Conservation (phyloP, 2,113 vertebrate species). For the Ancistrus triradiatus region DNA sequence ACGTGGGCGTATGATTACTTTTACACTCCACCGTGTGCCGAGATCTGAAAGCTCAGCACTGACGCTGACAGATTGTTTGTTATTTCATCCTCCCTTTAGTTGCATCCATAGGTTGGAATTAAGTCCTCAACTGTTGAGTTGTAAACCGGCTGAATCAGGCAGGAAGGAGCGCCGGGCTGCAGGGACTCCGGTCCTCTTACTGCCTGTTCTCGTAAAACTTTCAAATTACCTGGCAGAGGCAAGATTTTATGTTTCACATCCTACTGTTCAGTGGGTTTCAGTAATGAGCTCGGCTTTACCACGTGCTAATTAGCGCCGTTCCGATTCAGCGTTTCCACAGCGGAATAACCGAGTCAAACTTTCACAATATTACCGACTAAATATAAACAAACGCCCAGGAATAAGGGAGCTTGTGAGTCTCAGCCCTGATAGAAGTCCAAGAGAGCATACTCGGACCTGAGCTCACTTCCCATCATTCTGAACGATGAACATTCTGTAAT, state of each 20-base stretch:
- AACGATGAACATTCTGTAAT: too few relatives aligned
- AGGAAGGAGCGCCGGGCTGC: slow-evolving; percentile 11
- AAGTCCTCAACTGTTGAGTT: slow-evolving; percentile 24
- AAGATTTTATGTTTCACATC: slow-evolving; percentile 28
- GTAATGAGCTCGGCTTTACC: slow-evolving; percentile 17
- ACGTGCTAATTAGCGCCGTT: slow-evolving; percentile 13
- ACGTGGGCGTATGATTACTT: slow-evolving; percentile 28
- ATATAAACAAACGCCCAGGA: too few relatives aligned
- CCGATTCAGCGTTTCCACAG: too few relatives aligned
- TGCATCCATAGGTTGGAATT: slow-evolving; percentile 24
- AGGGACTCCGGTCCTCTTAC: slow-evolving; percentile 25
- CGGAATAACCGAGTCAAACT: too few relatives aligned
- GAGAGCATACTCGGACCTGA: too few relatives aligned
- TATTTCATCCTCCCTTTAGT: slow-evolving; percentile 29
- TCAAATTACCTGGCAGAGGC: slow-evolving; percentile 30
- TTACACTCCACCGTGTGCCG: slow-evolving; percentile 19
- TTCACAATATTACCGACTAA: too few relatives aligned
- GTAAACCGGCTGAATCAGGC: slow-evolving; percentile 36
- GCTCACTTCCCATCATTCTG: too few relatives aligned
- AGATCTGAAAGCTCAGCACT: not conserved
- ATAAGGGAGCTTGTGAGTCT: too few relatives aligned
- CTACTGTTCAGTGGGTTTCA: slow-evolving; percentile 22
- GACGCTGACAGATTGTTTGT: slow-evolving; percentile 35
- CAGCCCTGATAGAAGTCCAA: too few relatives aligned
- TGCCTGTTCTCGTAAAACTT: slow-evolving; percentile 36